Percentiles rank a stretch among this genome's conserved stretches.
phyloP scores from a whole-genome alignment of 2,113 vertebrate genomes.

The Cricetomys ansorgei region DNA sequence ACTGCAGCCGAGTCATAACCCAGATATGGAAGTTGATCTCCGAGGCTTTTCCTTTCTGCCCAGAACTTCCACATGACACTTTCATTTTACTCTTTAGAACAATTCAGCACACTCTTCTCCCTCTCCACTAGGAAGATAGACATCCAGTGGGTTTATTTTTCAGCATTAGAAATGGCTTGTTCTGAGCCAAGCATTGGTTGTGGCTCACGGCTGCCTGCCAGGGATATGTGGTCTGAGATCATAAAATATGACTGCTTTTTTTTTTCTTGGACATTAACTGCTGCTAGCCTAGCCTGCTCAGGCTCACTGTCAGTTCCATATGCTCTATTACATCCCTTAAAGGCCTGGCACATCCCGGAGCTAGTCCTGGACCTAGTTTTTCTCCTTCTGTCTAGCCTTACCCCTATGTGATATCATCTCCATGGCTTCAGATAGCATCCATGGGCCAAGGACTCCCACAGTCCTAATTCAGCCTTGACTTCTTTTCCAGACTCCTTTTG shows the following conservation, averaged over 20 bases:
- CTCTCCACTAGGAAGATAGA: neutral
- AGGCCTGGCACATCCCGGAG: slow-evolving; percentile 20
- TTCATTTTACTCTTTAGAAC: neutral
- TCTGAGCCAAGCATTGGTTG: neutral
- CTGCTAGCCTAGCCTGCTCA: neutral
- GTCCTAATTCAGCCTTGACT: neutral
- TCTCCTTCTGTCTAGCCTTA: neutral
- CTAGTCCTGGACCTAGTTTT: neutral
- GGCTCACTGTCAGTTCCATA: slow-evolving; percentile 41
- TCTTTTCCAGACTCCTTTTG: slow-evolving; percentile 8
- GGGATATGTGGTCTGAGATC: slow-evolving; percentile 41
- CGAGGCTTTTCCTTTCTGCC: neutral
- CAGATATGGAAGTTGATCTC: slow-evolving; percentile 33
- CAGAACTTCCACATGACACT: neutral
- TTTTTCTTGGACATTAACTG: slow-evolving; percentile 43
- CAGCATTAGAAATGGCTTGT: neutral
- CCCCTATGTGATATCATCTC: neutral
- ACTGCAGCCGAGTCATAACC: neutral
- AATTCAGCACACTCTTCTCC: neutral
- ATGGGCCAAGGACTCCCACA: neutral
- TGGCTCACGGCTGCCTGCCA: slow-evolving; percentile 30
- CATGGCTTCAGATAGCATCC: neutral
- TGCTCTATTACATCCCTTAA: neutral
- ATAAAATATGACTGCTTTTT: neutral
- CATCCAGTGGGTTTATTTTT: slow-evolving; percentile 25